Base-by-base conservation (phyloP, 2,113 vertebrate species). In the Carettochelys insculpta region DNA sequence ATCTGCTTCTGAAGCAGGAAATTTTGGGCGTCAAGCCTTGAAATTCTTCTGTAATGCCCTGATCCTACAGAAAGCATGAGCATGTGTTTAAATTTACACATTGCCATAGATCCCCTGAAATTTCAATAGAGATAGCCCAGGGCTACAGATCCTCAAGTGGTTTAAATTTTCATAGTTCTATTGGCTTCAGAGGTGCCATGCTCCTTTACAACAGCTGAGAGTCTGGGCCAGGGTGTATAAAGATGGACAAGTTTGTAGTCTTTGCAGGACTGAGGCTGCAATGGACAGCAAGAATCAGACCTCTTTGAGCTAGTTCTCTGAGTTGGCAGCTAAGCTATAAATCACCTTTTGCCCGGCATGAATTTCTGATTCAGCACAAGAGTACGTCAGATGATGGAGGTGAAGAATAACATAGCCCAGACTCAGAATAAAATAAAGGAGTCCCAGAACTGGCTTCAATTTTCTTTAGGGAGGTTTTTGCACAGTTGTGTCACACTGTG, bases 61-160 rank as follows among this genome's bases (percentile, higher is more conserved):
- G 61, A 5, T 68, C 34, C 34, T 38, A 4, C 61, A 68, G 61
- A 68, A 38, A n/a, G n/a, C 20, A 1, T 38, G 34, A 68, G 8
- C 19, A 20, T 3, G 3, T 10, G 17, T 68, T 38, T 68, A 0
- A 68, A 19, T 68, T 38, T 65, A 10, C 6, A 9, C 31, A 61
- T 4, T 8, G 31, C 19, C 34, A n/a, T 34, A 65, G 34, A 65
- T 1, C 17, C 61, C 19, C 61, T n/a, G 16, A 65, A 19, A 65
- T n/a, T 1, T 5, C 3, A 65, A 20, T 11, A n/a, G 34, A 4
- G 19, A 7, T 38, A n/a, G 48, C n/a, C n/a, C 14, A 9, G 14
- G 1, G 58, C 31, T 13, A n/a, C 31, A 61, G 58, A 61, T 3
- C 31, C 31, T 61, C 34, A n/a, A 0, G 6, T 0, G 2, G 4